Evolutionary conservation across 2,797 vertebrate species (phyloP), one percentile per base, ranked within the genome.

Genomic region (Pangasius sanitwongsei): DNA sequence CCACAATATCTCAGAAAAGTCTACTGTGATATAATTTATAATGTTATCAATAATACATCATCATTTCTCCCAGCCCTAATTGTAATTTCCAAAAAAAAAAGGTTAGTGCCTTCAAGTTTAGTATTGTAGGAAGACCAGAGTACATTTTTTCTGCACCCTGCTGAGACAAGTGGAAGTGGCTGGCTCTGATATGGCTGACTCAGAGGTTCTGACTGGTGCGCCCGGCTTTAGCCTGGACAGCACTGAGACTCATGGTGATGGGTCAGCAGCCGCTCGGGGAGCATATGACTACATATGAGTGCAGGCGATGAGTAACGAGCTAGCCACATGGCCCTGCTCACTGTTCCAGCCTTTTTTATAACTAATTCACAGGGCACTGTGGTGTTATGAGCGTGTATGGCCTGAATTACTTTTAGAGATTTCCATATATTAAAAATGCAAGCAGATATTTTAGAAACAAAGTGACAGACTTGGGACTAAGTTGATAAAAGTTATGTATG

Each of bases 221-320:
- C n/a, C 81, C 85, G 83, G 59, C 70, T 86, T 57, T 83, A 70
- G n/a, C 59, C 67, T 69, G 74, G n/a, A 88, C 67, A 88, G 74
- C 78, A 18, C 18, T n/a, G 74, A 67, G 61, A 57, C 25, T 86
- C 87, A 86, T 69, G 85, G 80, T 85, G 67, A 87, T 80, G 85
- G 85, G 85, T 88, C 85, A 87, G 59, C 63, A 85, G 75, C 82
- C 18, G 55, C 88, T 74, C 37, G 1, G 37, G 65, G 80, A 90
- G 87, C 75, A 78, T 61, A 72, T 81, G 87, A 90, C 63, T 88
- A 34, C 44, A 50, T 69, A 69, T 11, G 74, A 87, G 69, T 63
- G 44, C 20, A 63, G 63, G 63, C 13, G 44, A 74, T 87, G n/a
- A 63, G 72, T 81, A 86, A 80, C 55, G 80, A 67, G 37, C 61